These are phyloP conservation scores for Arrhopalites spinosus DNA, from an alignment of 2,888 invertebrate genomes.

Conservation along the genomic window DNA sequence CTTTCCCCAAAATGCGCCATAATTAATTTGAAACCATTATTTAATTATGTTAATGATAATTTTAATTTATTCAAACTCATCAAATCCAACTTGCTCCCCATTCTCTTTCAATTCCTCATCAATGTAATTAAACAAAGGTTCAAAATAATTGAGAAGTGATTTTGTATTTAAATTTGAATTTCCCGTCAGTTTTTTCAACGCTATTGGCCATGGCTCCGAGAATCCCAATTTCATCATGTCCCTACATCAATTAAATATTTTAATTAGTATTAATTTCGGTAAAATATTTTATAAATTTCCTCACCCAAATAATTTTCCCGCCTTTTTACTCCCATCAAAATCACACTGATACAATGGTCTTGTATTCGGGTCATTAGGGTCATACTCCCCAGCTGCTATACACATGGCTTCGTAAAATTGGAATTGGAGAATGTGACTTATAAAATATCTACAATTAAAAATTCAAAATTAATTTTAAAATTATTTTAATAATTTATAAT, in stretches of 20 bases:
- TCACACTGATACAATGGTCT: conserved; percentile 61
- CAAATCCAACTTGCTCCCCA: conserved; percentile 16
- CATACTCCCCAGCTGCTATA: conserved; percentile 59
- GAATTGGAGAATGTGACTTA: conserved; percentile 61
- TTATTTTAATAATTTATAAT: too few relatives aligned
- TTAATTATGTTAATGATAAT: too few relatives aligned
- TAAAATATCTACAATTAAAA: conserved; percentile 45
- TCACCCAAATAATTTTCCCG: conserved; percentile 60
- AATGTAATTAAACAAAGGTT: conserved; percentile 38
- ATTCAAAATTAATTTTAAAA: too few relatives aligned
- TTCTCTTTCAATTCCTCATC: conserved; percentile 26
- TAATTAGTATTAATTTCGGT: too few relatives aligned
- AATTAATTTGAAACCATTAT: too few relatives aligned
- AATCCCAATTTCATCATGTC: conserved; percentile 34
- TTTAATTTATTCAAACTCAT: not conserved
- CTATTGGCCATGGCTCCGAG: conserved; percentile 40
- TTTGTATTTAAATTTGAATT: conserved; percentile 21
- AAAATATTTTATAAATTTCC: too few relatives aligned
- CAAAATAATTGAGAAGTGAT: conserved; percentile 41
- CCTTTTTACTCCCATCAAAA: conserved; percentile 60
- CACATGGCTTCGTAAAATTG: conserved; percentile 63
- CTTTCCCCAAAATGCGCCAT: too few relatives aligned
- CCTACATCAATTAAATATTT: too few relatives aligned
- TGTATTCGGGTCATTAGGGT: conserved; percentile 50
- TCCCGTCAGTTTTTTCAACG: conserved; percentile 35